Percentiles rank a stretch among this genome's conserved stretches.
phyloP scores from a whole-genome alignment of 2,888 invertebrate genomes.

The Congeria kusceri region DNA sequence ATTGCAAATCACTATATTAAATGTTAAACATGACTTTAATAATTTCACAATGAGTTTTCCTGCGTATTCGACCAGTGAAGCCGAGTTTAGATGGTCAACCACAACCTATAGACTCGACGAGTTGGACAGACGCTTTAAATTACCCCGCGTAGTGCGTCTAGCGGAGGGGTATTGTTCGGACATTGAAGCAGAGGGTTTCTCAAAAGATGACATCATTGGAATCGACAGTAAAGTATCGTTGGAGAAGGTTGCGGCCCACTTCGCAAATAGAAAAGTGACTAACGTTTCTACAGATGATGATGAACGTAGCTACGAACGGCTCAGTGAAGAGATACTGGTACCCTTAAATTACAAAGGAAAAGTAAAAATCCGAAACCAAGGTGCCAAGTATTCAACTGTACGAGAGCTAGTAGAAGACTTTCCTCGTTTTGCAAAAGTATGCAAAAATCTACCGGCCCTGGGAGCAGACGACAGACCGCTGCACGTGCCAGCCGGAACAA shows the following conservation, averaged over 20 bases:
- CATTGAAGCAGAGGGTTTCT: constrained; percentile 46
- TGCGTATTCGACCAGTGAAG: constrained; percentile 1
- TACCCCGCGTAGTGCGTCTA: constrained; percentile 46
- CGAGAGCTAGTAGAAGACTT: constrained; percentile 20
- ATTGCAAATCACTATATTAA: too few species aligned
- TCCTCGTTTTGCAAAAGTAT: constrained; percentile 45
- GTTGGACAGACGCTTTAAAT: constrained; percentile 16
- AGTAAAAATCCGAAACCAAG: constrained; percentile 16
- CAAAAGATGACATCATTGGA: constrained; percentile 47
- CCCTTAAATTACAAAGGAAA: constrained; percentile 48
- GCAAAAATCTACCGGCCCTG: constrained; percentile 12
- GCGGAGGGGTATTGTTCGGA: constrained; percentile 43
- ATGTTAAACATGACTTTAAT: too few species aligned
- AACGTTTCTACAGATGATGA: neutral
- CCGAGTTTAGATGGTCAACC: constrained; percentile 32
- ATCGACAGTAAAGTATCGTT: constrained; percentile 36
- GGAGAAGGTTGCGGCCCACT: constrained; percentile 49
- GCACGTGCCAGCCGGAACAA: constrained; percentile 29
- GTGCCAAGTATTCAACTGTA: constrained; percentile 27
- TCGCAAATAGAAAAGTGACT: neutral
- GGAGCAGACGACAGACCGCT: constrained; percentile 12
- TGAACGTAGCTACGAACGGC: constrained; percentile 18
- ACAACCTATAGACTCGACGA: constrained; percentile 49
- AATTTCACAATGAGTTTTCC: too few species aligned
- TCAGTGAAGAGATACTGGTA: constrained; percentile 42